phyloP scores from a whole-genome alignment of 2,113 vertebrate species.

The Melanerpes formicivorus region DNA sequence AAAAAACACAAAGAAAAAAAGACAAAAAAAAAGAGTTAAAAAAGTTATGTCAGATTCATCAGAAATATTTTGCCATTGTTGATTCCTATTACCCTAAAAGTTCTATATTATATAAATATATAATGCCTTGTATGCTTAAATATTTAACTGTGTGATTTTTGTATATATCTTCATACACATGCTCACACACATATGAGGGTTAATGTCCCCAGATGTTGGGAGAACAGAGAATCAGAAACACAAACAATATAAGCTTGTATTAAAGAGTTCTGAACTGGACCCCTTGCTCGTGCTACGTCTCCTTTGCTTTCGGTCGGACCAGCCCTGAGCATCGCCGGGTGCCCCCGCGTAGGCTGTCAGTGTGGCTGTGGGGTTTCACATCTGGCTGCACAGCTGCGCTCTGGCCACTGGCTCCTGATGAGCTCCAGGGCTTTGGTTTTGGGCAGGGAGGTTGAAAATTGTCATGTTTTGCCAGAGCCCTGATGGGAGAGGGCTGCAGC shows the following conservation, averaged over 20 bases:
- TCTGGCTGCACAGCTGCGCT: constrained; percentile 11
- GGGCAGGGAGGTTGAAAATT: not conserved
- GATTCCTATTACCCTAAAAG: constrained; percentile 83
- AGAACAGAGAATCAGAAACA: constrained; percentile 68
- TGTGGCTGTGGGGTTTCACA: not conserved
- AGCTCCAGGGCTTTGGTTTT: accelerated
- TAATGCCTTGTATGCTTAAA: constrained; percentile 83
- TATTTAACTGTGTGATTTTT: constrained; percentile 78
- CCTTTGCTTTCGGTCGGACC: constrained; percentile 42
- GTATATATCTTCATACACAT: constrained; percentile 66
- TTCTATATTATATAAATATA: constrained; percentile 89
- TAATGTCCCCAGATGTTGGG: constrained; percentile 64
- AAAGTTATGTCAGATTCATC: constrained; percentile 75
- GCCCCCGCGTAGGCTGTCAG: accelerated
- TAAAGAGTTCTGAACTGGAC: constrained; percentile 76
- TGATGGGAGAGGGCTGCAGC: not conserved
- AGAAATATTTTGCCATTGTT: constrained; percentile 86
- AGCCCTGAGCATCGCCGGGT: accelerated
- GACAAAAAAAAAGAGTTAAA: not conserved
- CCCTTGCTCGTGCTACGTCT: constrained; percentile 18
- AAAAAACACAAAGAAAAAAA: not conserved
- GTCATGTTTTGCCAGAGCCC: accelerated
- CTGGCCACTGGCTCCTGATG: not conserved
- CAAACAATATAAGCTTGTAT: constrained; percentile 73
- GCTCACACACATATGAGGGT: constrained; percentile 54